Base-by-base conservation (phyloP, 2,797 vertebrate genomes). In the Gadopsis marmoratus region DNA sequence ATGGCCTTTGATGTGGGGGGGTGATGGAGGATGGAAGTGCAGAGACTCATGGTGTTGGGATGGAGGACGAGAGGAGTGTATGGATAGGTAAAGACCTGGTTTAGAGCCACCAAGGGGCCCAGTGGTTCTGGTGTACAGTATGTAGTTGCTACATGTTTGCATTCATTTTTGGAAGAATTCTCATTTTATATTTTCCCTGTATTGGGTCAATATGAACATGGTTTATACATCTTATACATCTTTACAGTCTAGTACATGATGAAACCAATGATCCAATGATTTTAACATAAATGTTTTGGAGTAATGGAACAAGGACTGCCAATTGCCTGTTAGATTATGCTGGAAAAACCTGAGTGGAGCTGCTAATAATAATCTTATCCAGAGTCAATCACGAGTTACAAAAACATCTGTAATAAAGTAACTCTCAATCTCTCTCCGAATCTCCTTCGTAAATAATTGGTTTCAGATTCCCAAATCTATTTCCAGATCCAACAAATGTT, bases 1-100 rank as follows among this genome's bases (percentile, higher is more conserved):
- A 96, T 96, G 94, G 93, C 87, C 93, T 95, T 95, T 95, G 94
- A 95, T 94, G 94, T 93, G 87, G 71, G 88, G 86, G 88, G 78
- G 82, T 35, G 65, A 50, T 29, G 67, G 76, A 14, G 70, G 78
- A 51, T 76, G 68, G 78, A 59, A 81, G 82, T 89, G 84, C 76
- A 82, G 85, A 45, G 86, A 88, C 74, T 79, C 79, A 78, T 78
- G 87, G 83, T 88, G 89, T 88, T 81, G 84, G 78, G 84, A 82
- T 80, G 84, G 88, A 87, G 80, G 82, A 86, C 47, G 19, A 71
- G 82, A 80, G 84, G 76, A 78, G 75, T 62, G 80, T 64, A 79
- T 35, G 80, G 67, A 86, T 85, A 84, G 89, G 86, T 91, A 86
- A 86, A 86, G 79, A 76, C 67, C 77, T 4, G 21, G 70, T 76